These are phyloP conservation scores for Coilia nasus DNA, from an alignment of 2,797 vertebrate genomes.

Conservation along the genomic window DNA sequence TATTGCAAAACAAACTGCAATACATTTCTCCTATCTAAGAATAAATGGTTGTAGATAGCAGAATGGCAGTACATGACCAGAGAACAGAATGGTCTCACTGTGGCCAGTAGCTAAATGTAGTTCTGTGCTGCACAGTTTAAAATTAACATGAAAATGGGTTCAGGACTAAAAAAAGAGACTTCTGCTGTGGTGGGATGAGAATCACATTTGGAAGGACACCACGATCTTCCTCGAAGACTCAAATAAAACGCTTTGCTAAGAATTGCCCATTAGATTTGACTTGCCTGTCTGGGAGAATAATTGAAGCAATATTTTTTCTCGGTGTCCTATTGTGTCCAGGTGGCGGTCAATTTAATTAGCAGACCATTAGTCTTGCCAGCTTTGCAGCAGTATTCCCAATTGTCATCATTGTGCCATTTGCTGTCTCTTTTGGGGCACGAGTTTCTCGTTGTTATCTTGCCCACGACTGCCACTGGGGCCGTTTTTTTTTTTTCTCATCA, in stretches of 20 bases:
- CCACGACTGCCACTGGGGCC: too few species aligned
- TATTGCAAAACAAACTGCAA: too few species aligned
- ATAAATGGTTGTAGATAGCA: too few species aligned
- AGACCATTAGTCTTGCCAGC: neutral
- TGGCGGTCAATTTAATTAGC: neutral
- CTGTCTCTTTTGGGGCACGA: neutral
- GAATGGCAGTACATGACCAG: too few species aligned
- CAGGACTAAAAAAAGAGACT: neutral
- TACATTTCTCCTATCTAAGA: too few species aligned
- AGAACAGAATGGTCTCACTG: too few species aligned
- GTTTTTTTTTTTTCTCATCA: too few species aligned
- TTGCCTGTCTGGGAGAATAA: neutral
- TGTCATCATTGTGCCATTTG: neutral
- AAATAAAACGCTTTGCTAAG: neutral
- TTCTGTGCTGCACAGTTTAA: neutral
- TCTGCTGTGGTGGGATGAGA: neutral
- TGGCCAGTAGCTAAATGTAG: too few species aligned
- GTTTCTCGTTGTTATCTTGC: too few species aligned
- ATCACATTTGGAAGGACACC: neutral
- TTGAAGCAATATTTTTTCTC: neutral
- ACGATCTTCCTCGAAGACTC: neutral
- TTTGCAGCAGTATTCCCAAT: neutral
- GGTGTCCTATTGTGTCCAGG: neutral
- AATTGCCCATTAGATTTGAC: neutral
- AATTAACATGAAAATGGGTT: neutral